A percentile compares a stretch with the other conserved stretches of the same genome.
Conservation (phyloP, 2,797 vertebrate species). For the Phylloscopus collybita region DNA sequence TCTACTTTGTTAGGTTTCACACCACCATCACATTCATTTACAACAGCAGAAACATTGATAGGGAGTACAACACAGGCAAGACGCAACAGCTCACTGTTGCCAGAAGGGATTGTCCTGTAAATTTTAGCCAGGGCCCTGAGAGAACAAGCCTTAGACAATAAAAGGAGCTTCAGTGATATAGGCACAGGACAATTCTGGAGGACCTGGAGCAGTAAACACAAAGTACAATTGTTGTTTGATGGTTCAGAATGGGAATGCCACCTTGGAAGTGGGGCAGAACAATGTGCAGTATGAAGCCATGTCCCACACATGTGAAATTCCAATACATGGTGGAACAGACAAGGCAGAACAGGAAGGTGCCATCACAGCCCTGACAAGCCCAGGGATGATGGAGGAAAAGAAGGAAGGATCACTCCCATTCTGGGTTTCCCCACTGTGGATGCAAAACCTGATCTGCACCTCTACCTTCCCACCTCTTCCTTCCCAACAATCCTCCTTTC, state of each 20-base stretch:
- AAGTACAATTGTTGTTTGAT: background rate
- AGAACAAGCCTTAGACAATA: background rate
- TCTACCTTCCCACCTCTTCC: background rate
- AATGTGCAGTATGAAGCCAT: no score
- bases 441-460: background rate
- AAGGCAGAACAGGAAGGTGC: background rate
- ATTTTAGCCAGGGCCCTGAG: background rate
- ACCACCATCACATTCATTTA: background rate
- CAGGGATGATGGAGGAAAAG: background rate
- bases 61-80: accelerated
- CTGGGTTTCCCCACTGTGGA: background rate
- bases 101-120: background rate
- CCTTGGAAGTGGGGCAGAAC: background rate
- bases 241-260: background rate
- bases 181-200: background rate
- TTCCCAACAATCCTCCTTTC: background rate
- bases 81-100: background rate
- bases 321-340: background rate
- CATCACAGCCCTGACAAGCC: background rate
- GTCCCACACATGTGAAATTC: background rate
- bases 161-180: background rate
- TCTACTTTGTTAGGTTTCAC: background rate
- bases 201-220: background rate
- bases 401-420: background rate
- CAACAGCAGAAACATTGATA: background rate